Evolutionary conservation across 1,140 invertebrate species (phyloP).

Genomic region (Nephila pilipes): DNA sequence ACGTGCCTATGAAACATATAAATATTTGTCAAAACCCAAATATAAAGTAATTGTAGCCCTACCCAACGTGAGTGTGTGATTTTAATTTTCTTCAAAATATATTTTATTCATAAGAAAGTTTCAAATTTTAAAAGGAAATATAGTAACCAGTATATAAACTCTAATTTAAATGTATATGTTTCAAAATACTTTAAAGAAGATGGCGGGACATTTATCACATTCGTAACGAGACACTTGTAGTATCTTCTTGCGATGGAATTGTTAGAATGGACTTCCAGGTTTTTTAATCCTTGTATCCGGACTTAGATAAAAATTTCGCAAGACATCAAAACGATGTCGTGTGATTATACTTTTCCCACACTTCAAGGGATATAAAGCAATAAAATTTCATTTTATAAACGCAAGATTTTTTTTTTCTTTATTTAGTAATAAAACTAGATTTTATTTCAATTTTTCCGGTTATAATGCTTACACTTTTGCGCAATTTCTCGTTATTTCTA

Average conservation of each 20-base stretch:
- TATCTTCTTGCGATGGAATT: background rate
- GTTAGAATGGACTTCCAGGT: background rate
- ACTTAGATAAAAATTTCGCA: background rate
- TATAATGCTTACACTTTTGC: background rate
- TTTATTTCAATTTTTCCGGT: background rate
- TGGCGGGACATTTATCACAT: background rate
- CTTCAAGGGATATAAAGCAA: background rate
- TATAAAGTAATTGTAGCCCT: too few species aligned
- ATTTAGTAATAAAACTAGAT: background rate
- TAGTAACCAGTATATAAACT: too few species aligned
- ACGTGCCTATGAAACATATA: too few species aligned
- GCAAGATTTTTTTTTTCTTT: background rate
- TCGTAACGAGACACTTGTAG: too few species aligned
- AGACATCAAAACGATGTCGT: background rate
- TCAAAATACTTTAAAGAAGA: background rate
- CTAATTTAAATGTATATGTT: background rate
- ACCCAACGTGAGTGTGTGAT: too few species aligned
- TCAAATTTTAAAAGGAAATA: too few species aligned
- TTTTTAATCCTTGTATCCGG: background rate
- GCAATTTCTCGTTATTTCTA: background rate
- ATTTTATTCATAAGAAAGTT: too few species aligned
- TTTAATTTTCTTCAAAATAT: too few species aligned
- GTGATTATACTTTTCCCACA: slow-evolving; percentile 8
- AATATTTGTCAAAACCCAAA: too few species aligned
- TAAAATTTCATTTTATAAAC: slow-evolving; percentile 26